A percentile compares a stretch with the other conserved stretches of the same genome.
These are phyloP conservation scores for Uria lomvia DNA, from an alignment of 2,113 vertebrate species.

Conservation along the genomic window DNA sequence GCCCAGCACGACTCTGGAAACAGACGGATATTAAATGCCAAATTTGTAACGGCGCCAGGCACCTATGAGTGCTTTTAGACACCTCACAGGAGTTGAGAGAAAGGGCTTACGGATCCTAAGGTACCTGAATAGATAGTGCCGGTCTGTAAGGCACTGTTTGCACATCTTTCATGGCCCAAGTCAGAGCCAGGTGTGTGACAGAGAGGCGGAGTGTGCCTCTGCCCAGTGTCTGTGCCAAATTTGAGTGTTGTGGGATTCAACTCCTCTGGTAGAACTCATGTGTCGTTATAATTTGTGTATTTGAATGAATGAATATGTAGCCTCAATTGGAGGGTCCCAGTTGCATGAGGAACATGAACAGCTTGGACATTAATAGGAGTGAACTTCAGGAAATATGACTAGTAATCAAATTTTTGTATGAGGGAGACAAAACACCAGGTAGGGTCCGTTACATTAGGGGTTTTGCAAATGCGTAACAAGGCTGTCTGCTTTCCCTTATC, in stretches of 20 bases:
- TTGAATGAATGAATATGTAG: not conserved
- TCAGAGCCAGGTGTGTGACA: not conserved
- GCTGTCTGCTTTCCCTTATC: not conserved
- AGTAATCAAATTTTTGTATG: not conserved
- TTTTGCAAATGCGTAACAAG: not conserved
- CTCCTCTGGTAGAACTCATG: not conserved
- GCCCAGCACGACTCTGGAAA: not conserved
- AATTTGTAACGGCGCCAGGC: not conserved
- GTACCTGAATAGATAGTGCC: not conserved
- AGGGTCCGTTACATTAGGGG: rapidly evolving
- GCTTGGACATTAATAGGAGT: not conserved
- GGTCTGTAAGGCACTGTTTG: not conserved
- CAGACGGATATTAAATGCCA: not conserved
- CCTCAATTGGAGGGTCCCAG: not conserved
- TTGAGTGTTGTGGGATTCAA: not conserved
- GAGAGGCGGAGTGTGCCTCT: not conserved
- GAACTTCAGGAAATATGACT: not conserved
- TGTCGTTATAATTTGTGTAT: not conserved
- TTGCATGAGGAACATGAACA: not conserved
- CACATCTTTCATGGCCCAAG: not conserved
- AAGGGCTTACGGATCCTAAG: not conserved
- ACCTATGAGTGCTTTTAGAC: not conserved
- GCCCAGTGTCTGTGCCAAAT: not conserved
- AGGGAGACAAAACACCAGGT: not conserved
- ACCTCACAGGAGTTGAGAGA: not conserved